phyloP scores from a whole-genome alignment of 2,888 invertebrate genomes.

The Drosophila aldrichi region DNA sequence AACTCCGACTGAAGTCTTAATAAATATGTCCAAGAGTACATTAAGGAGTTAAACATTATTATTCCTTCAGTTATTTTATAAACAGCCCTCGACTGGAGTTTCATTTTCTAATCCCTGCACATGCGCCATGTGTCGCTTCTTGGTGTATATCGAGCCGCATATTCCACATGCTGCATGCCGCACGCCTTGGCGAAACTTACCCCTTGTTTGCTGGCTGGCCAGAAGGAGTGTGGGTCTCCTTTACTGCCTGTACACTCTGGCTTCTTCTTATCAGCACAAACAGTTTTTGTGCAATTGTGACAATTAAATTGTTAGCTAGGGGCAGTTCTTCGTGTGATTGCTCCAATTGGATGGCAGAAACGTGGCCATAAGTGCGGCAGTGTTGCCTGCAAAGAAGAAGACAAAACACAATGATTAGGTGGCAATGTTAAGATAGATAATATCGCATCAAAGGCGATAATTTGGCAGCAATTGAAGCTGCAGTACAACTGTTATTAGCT shows the following conservation, averaged over 20 bases:
- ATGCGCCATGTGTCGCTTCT: conserved; percentile 50
- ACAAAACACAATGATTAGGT: conserved; percentile 40
- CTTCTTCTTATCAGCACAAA: conserved; percentile 53
- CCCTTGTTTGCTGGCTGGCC: conserved; percentile 37
- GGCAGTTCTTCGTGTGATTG: conserved; percentile 38
- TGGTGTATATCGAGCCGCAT: conserved; percentile 23
- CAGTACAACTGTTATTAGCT: conserved; percentile 15
- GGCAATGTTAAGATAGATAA: conserved; percentile 42
- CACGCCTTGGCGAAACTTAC: conserved; percentile 40
- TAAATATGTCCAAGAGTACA: background rate
- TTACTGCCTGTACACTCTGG: conserved; percentile 26
- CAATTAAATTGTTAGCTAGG: conserved; percentile 60
- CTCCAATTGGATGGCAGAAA: conserved; percentile 46
- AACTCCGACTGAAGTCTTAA: background rate
- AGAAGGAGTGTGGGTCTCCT: background rate
- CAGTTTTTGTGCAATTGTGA: conserved; percentile 47
- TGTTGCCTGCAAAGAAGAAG: conserved; percentile 39
- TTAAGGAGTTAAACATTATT: background rate
- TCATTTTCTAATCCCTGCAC: conserved; percentile 35
- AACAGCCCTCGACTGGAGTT: conserved; percentile 27
- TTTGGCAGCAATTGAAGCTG: conserved; percentile 27
- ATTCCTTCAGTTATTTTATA: background rate
- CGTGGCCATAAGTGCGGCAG: conserved; percentile 51
- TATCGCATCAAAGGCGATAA: conserved; percentile 41
- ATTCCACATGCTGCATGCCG: conserved; percentile 29